Evolutionary conservation across 2,888 invertebrate species (phyloP), one percentile per base, ranked within the genome.

Genomic region (Mesorhabditis sp.): DNA sequence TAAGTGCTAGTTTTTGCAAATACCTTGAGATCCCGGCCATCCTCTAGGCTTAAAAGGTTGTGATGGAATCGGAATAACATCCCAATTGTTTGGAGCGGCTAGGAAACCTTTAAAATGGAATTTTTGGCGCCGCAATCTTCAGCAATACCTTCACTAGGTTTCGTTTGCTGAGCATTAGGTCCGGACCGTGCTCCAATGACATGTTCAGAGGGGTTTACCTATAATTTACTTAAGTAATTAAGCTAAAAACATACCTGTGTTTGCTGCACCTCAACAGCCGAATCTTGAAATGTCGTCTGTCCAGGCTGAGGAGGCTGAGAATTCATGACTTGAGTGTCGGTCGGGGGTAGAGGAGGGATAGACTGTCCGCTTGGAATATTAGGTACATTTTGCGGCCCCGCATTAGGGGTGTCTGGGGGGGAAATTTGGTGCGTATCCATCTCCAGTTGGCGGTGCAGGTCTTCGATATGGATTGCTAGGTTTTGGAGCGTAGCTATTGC

Each of bases 1-100:
- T n/a, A 50, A 50, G n/a, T n/a, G n/a, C 58, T 50, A 13, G 7
- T 50, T 50, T 1, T 50, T 50, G 7, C 10, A 50, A n/a, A 13
- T 50, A 50, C 58, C 58, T 50, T 50, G 58, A n/a, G n/a, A 50
- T 13, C 58, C 58, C 7, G 58, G 58, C 58, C 58, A 50, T 50
- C 58, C 58, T 50, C 58, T 50, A 13, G 58, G 58, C n/a, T 50
- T 50, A n/a, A 50, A 50, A n/a, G 10, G 7, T 50, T 50, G 58
- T 50, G 58, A 50, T 50, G 58, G 58, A 50, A 50, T 50, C n/a
- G 58, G 58, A 50, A 50, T 50, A 10, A 50, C 7, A 13, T 50
- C 58, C 58, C 58, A 50, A 13, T 10, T 10, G n/a, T 10, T 10
- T 50, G 58, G 7, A 10, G n/a, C 58, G 10, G 58, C 10, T 50